Base-by-base conservation (phyloP, 1,140 invertebrate genomes). In the Drosophila biarmipes region DNA sequence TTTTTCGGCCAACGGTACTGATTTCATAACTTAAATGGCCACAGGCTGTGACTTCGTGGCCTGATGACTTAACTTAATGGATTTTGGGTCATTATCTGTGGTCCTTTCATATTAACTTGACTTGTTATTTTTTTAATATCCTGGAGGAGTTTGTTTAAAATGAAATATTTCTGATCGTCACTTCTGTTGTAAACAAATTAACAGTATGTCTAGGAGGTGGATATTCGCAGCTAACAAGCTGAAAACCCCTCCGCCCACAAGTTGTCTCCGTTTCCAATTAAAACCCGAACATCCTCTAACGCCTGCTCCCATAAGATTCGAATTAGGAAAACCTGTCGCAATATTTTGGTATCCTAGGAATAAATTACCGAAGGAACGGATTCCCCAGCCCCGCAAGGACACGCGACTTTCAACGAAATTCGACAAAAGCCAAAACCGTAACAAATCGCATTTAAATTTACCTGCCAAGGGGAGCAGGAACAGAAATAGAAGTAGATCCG, bases 401-500 rank as follows among this genome's bases (percentile, higher is more conserved):
- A 72, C 62, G 54, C 51, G 56, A 38, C 58, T 56, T 54, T 49
- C 63, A 46, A 29, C 78, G 66, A 78, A 87, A 72, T 87, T 86
- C 69, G 67, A 85, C 81, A 79, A 54, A 78, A 79, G 79, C 66
- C 68, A 76, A 81, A 91, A 91, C 90, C 90, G 90, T 90, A 82
- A 82, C 89, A 90, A 91, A 91, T 91, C 78, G 90, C 80, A 82
- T 86, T 91, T 80, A 76, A 91, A 91, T 91, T 86, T 91, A 91
- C 90, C 90, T 91, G 89, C 72, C 61, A 63, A 45, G 54, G 43
- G 46, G 21, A 10, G 17, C 37, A 37, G n/a, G 8, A 53, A 51
- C 21, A 29, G 66, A 17, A 37, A 29, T 19, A 37, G 38, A 56
- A 73, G 53, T 42, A 17, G 43, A 76, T 46, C 38, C 64, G 55